These are phyloP conservation scores for Pseudopleuronectes americanus DNA, from an alignment of 2,797 vertebrate genomes.

Conservation along the genomic window DNA sequence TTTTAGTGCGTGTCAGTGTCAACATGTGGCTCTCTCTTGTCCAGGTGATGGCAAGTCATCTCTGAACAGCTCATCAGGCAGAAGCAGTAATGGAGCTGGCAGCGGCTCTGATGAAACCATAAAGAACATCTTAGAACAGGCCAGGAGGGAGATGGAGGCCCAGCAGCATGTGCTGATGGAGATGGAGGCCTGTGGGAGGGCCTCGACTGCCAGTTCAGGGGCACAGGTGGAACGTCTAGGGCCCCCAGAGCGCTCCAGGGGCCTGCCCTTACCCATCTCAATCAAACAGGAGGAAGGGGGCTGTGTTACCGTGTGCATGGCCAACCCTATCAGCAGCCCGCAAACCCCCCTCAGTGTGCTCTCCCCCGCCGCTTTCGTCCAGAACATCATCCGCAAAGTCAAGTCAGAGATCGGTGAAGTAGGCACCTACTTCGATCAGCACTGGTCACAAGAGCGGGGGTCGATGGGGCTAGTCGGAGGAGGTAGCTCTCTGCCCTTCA, in stretches of 20 bases:
- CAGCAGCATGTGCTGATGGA: slow-evolving; percentile 94
- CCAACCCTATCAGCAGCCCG: slow-evolving; percentile 80
- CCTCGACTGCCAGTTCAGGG: slow-evolving; percentile 64
- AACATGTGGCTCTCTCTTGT: slow-evolving; percentile 24
- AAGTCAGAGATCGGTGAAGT: slow-evolving; percentile 97
- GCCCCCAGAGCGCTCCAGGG: slow-evolving; percentile 72
- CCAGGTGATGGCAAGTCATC: slow-evolving; percentile 89
- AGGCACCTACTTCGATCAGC: slow-evolving; percentile 95
- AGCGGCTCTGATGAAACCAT: slow-evolving; percentile 92
- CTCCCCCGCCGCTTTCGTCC: slow-evolving; percentile 95
- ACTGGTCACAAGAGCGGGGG: slow-evolving; percentile 93
- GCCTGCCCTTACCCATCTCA: slow-evolving; percentile 73
- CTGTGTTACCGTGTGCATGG: slow-evolving; percentile 71
- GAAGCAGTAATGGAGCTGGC: slow-evolving; percentile 87
- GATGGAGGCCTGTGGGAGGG: slow-evolving; percentile 87
- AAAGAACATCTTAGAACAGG: slow-evolving; percentile 95
- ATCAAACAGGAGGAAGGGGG: slow-evolving; percentile 93
- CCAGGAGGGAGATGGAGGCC: slow-evolving; percentile 93
- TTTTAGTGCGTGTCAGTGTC: slow-evolving; percentile 16
- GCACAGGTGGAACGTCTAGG: slow-evolving; percentile 74
- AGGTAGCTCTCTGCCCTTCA: slow-evolving; percentile 83
- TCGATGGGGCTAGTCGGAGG: slow-evolving; percentile 72
- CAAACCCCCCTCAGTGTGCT: slow-evolving; percentile 90
- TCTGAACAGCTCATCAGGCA: slow-evolving; percentile 71
- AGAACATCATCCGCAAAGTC: slow-evolving; percentile 98